A percentile compares a stretch with the other conserved stretches of the same genome.
These are phyloP conservation scores for Ia io DNA, from an alignment of 2,113 vertebrate genomes.

Conservation along the genomic window DNA sequence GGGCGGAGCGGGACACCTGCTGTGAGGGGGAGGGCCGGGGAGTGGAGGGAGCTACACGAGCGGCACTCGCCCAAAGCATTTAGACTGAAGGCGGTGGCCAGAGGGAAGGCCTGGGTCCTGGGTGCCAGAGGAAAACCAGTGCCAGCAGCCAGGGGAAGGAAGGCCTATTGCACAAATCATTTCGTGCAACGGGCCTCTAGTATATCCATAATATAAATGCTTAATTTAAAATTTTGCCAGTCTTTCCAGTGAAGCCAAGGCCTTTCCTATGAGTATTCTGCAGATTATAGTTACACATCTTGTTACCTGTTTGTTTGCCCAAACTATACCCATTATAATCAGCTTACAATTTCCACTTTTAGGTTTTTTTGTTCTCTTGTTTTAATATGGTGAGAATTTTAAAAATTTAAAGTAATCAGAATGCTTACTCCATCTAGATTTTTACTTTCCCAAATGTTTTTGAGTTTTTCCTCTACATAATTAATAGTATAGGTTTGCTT, in stretches of 20 bases:
- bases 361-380: neutral
- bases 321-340: neutral
- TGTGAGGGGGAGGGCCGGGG: too few species aligned
- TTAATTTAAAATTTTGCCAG: neutral
- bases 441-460: conserved; percentile 24
- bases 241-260: neutral
- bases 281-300: neutral
- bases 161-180: too few species aligned
- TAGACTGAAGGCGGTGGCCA: too few species aligned
- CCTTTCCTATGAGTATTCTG: neutral
- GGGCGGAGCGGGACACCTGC: too few species aligned
- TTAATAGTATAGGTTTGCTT: neutral
- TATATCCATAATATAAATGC: neutral
- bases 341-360: neutral
- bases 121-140: too few species aligned
- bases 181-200: too few species aligned
- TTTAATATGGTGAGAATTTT: neutral
- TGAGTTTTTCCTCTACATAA: neutral
- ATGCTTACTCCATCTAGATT: neutral
- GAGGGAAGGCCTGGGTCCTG: too few species aligned
- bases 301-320: neutral
- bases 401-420: neutral
- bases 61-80: too few species aligned
- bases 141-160: too few species aligned
- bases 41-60: too few species aligned